phyloP scores from a whole-genome alignment of 2,797 vertebrate genomes.

The Fistularia tabacaria region DNA sequence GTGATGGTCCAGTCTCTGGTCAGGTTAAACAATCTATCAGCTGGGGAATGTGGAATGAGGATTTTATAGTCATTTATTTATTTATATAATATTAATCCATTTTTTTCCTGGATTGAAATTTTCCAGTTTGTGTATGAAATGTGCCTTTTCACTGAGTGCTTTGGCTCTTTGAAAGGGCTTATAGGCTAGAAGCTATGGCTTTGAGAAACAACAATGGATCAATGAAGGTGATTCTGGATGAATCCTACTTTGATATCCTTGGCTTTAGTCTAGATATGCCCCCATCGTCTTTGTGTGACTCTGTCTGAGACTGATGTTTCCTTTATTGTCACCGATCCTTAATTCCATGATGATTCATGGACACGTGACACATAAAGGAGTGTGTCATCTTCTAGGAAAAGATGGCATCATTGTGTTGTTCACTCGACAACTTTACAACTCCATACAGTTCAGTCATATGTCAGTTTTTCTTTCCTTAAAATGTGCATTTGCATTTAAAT shows the following conservation, averaged over 20 bases:
- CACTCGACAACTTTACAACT: constrained; percentile 39
- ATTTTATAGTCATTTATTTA: too few relatives aligned
- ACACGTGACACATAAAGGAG: constrained; percentile 1
- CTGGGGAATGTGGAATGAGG: too few relatives aligned
- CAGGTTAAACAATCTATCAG: too few relatives aligned
- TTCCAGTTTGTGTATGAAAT: too few relatives aligned
- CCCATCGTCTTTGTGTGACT: constrained; percentile 39
- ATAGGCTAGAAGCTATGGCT: constrained; percentile 44
- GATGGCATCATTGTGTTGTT: constrained; percentile 36
- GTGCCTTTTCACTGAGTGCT: constrained; percentile 11
- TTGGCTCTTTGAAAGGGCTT: constrained; percentile 48
- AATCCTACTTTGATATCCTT: constrained; percentile 57
- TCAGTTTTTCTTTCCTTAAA: constrained; percentile 47
- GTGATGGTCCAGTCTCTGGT: too few relatives aligned
- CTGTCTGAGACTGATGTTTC: constrained; percentile 14
- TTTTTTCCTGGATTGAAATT: too few relatives aligned
- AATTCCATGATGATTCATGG: constrained; percentile 33
- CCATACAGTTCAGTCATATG: constrained; percentile 11
- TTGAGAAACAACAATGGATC: constrained; percentile 65
- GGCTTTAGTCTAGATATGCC: constrained; percentile 41
- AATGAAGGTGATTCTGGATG: constrained; percentile 53
- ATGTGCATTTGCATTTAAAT: constrained; percentile 69
- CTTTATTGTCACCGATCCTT: constrained; percentile 14
- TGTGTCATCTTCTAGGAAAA: constrained; percentile 22
- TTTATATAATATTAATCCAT: too few relatives aligned